Conservation (phyloP, 1,140 invertebrate genomes). For the Musca domestica region DNA sequence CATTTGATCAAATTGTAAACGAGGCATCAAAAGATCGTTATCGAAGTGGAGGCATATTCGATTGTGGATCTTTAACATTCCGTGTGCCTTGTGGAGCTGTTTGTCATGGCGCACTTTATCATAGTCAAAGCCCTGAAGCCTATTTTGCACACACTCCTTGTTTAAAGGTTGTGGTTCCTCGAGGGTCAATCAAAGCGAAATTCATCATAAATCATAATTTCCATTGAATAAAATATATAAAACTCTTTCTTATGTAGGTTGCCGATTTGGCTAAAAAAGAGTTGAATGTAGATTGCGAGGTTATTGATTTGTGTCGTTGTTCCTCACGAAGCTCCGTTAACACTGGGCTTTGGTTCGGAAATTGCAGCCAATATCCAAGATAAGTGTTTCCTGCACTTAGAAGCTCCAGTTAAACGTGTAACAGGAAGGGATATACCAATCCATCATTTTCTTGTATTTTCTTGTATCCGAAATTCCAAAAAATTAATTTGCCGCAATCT, state of each 20-base stretch:
- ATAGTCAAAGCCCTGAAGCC: constrained; percentile 97
- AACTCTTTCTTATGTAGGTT: constrained; percentile 55
- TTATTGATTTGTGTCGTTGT: constrained; percentile 84
- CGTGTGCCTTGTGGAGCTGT: constrained; percentile 86
- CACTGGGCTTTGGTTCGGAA: constrained; percentile 95
- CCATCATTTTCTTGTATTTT: constrained; percentile 92
- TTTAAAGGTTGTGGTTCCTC: constrained; percentile 86
- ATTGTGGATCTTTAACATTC: constrained; percentile 90
- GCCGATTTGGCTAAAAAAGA: constrained; percentile 91
- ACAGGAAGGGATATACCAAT: constrained; percentile 98
- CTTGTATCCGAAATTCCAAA: constrained; percentile 94
- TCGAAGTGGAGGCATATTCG: constrained; percentile 84
- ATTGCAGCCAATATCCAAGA: constrained; percentile 90
- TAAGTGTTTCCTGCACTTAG: constrained; percentile 92
- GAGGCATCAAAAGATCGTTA: constrained; percentile 95
- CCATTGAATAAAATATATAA: background rate
- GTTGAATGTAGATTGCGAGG: too few relatives aligned
- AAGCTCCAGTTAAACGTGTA: constrained; percentile 87
- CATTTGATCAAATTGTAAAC: constrained; percentile 94
- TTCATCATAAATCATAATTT: too few relatives aligned
- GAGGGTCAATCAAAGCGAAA: constrained; percentile 94
- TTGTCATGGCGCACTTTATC: constrained; percentile 93
- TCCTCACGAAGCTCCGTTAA: constrained; percentile 95
- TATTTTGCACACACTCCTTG: constrained; percentile 97
- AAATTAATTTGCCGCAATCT: constrained; percentile 91